Evolutionary conservation across 2,888 invertebrate genomes (phyloP), one percentile per base, ranked within the genome.

Genomic region (Loripinus fragilis): DNA sequence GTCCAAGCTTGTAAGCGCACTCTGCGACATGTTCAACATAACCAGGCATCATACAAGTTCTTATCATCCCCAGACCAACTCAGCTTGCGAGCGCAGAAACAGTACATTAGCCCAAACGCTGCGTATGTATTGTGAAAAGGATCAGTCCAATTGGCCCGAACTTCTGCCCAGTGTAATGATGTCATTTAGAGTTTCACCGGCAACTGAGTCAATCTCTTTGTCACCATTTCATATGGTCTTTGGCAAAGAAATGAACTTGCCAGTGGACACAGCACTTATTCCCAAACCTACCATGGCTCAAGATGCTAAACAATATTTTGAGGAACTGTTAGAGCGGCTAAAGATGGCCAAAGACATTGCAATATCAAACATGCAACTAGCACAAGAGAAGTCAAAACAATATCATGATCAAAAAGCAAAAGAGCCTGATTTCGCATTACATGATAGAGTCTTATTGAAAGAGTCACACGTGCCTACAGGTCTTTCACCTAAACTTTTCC

Each of bases 171-270:
- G n/a, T n/a, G n/a, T n/a, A n/a, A n/a, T 81, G 81, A 78, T 81
- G 77, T 71, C 77, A 15, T 64, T 81, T 20, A 30, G 77, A 30
- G 76, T 80, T 74, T 65, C 74, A n/a, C 71, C 81, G 33, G 71
- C 64, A 2, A 60, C 68, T 7, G 74, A 73, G n/a, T 64, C 60
- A 7, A 72, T 71, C n/a, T 28, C 65, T 8, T 42, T 50, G 23
- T 70, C 74, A 20, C 77, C 72, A 17, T 77, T 75, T 20, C 70
- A 71, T 64, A 65, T 77, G 55, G 30, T 80, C 3, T 77, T 80
- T 42, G 74, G 71, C 0, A 77, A 64, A 15, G 73, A 76, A 68
- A 77, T 80, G 71, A 70, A 70, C 10, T 20, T 77, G 2, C 71
- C 74, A 7, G 69, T 80, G 23, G 76, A 78, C 28, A 66, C 75